These are phyloP conservation scores for Beris chalybata DNA, from an alignment of 2,888 invertebrate genomes.

Conservation along the genomic window DNA sequence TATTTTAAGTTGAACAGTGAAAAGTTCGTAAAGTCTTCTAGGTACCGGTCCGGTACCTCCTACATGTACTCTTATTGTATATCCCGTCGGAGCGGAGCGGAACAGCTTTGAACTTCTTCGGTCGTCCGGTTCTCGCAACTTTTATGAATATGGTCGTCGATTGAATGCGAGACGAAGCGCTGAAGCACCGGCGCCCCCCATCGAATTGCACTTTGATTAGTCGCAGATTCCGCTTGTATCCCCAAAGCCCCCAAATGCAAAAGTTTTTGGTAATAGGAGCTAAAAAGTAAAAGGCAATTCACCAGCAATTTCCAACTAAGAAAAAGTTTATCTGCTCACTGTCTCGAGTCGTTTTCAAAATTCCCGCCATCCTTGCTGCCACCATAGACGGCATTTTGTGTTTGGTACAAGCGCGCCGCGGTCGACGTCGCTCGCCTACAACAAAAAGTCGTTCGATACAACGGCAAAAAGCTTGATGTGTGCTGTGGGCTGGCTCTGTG, in stretches of 20 bases:
- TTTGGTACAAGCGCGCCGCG: neutral
- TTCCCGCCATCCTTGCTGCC: neutral
- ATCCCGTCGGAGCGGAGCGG: slow-evolving; percentile 17
- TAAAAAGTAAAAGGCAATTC: slow-evolving; percentile 48
- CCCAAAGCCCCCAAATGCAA: slow-evolving; percentile 35
- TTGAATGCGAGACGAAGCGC: slow-evolving; percentile 26
- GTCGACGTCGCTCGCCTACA: neutral
- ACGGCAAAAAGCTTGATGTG: neutral
- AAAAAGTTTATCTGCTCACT: slow-evolving; percentile 23
- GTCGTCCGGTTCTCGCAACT: slow-evolving; percentile 28
- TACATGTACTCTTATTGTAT: too few relatives aligned
- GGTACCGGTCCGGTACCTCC: too few relatives aligned
- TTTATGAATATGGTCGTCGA: slow-evolving; percentile 27
- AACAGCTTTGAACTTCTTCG: slow-evolving; percentile 32
- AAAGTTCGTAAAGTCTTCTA: slow-evolving; percentile 4
- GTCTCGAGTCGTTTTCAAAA: slow-evolving; percentile 1
- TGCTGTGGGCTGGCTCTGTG: neutral
- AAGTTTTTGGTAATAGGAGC: slow-evolving; percentile 55
- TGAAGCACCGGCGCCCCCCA: slow-evolving; percentile 19
- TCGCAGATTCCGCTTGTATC: slow-evolving; percentile 28
- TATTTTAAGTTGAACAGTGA: slow-evolving; percentile 27
- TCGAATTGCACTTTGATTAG: slow-evolving; percentile 30
- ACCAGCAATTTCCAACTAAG: slow-evolving; percentile 26
- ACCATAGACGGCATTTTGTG: neutral
- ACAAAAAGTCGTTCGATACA: neutral